Evolutionary conservation across 2,113 vertebrate species (phyloP), one percentile per base, ranked within the genome.

Genomic region (Lichenostomus cassidix): DNA sequence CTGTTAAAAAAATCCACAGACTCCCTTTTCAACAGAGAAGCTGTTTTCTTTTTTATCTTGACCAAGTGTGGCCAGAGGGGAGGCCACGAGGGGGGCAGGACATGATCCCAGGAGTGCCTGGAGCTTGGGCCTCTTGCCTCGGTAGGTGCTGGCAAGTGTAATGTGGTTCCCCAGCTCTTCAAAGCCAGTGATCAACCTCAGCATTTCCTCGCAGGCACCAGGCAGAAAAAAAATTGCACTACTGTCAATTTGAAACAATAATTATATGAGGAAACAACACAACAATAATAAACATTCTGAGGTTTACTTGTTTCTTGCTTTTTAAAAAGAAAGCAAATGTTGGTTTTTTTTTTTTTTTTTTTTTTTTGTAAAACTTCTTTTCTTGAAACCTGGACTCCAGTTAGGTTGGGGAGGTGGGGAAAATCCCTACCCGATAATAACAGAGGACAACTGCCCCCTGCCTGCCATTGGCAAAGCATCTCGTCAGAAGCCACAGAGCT

Each of bases 121-220:
- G 25, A 75, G 4, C 20, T 0, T 3, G 50, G 62, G 11, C 5
- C 7, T 58, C 28, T 23, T 35, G 25, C n/a, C n/a, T 42, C 0
- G 1, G 28, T n/a, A 23, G 5, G 33, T 7, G 8, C 44, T 33
- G 35, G 15, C 21, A 55, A 58, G 28, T 10, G 21, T 35, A 9
- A 7, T 1, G 5, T 19, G 23, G 35, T 39, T 44, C 44, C 17
- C 7, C 25, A 86, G 12, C 11, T n/a, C 37, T 42, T 21, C 52
- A 52, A 67, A 71, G 24, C 19, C 44, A 47, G 17, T 0, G 2
- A 27, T 35, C 25, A 25, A 37, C 28, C 20, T 79, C 15, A 0
- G 37, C 2, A 16, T 37, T 9, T 25, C 28, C 58, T 87, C 79
- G 55, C 12, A 73, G 39, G 47, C 49, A 49, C 4, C 42, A 41